Conservation (phyloP, 2,113 vertebrate species). For the Tragelaphus imberbis region DNA sequence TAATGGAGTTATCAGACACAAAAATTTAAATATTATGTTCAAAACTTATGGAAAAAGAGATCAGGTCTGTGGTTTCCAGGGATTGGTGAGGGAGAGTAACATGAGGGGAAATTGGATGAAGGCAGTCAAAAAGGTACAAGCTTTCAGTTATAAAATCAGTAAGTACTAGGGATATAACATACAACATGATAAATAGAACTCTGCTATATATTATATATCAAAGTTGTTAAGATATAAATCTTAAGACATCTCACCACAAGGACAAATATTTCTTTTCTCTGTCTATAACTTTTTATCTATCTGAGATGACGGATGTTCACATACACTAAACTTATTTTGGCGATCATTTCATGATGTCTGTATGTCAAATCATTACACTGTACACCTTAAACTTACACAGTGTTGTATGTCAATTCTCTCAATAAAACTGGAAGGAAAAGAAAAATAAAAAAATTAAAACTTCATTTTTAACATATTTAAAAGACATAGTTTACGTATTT, state of each 20-base stretch:
- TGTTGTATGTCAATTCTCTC: background rate
- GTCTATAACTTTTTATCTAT: background rate
- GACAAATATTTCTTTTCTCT: background rate
- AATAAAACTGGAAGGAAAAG: background rate
- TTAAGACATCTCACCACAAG: background rate
- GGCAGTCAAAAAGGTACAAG: background rate
- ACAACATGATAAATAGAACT: background rate
- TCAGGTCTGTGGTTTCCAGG: background rate
- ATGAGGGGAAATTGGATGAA: background rate
- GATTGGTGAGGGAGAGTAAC: background rate
- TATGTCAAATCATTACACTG: background rate
- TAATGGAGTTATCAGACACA: background rate
- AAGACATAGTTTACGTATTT: background rate
- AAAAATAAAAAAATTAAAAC: background rate
- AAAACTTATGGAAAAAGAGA: background rate
- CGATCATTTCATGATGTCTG: background rate
- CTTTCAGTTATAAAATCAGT: background rate
- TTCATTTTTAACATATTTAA: background rate
- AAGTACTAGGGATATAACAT: background rate
- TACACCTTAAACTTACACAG: background rate
- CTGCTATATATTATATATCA: background rate
- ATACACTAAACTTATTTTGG: background rate
- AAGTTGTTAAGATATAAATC: background rate
- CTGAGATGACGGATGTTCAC: background rate
- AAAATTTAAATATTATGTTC: background rate